Conservation (phyloP, 2,113 vertebrate species). For the Ictidomys tridecemlineatus region DNA sequence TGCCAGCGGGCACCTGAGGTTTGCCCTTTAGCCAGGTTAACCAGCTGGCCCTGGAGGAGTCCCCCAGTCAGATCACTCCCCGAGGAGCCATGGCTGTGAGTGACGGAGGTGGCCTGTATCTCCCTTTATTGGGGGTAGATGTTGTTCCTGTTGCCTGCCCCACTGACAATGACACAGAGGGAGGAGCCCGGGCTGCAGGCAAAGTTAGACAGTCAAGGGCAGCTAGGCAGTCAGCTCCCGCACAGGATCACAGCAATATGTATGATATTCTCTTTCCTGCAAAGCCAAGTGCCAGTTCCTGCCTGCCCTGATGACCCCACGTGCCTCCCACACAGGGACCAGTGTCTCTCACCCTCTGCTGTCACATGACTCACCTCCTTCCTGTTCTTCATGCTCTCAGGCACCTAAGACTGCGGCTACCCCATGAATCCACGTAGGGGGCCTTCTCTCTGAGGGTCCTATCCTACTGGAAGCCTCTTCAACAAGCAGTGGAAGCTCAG, state of each 20-base stretch:
- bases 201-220: conserved; percentile 21
- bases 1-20: background rate
- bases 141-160: background rate
- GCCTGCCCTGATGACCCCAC: background rate
- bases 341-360: background rate
- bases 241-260: conserved; percentile 10
- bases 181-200: background rate
- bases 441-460: background rate
- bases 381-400: background rate
- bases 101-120: background rate
- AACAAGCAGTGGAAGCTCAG: background rate
- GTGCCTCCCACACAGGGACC: background rate
- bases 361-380: background rate
- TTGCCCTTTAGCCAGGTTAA: background rate
- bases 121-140: background rate
- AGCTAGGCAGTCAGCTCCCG: background rate
- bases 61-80: background rate
- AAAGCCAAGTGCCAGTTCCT: conserved; percentile 1
- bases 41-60: background rate
- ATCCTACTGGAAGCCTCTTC: background rate
- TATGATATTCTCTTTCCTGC: conserved; percentile 40
- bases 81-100: rapidly evolving
- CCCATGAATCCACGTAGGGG: background rate
- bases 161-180: background rate
- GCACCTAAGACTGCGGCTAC: rapidly evolving